Evolutionary conservation across 1,140 invertebrate genomes (phyloP).

Genomic region (Odontomachus brunneus): DNA sequence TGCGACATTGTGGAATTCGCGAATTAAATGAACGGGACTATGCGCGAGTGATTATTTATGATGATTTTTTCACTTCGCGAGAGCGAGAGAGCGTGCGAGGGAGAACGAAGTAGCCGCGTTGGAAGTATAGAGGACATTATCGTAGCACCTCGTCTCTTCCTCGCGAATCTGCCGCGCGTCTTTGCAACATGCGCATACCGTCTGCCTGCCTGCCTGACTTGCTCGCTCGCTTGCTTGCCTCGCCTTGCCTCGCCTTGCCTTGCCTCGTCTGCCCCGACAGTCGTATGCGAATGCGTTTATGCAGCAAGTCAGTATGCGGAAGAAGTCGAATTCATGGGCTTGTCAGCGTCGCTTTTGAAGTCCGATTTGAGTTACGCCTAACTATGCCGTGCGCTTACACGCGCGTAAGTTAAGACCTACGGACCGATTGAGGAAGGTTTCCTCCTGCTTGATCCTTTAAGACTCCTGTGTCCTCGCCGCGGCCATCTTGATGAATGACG

Average conservation of each 20-base stretch:
- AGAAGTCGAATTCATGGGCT: conserved; percentile 66
- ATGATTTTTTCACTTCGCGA: conserved; percentile 7
- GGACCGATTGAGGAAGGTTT: neutral
- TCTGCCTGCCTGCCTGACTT: neutral
- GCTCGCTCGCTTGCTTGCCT: too few species aligned
- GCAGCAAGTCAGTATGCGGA: conserved; percentile 54
- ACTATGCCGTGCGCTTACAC: conserved; percentile 12
- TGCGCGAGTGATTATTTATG: conserved; percentile 42
- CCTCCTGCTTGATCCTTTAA: conserved; percentile 11
- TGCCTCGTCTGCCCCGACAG: conserved; percentile 19
- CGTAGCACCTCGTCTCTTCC: conserved; percentile 43
- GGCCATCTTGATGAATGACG: too few species aligned
- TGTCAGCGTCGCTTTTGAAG: conserved; percentile 63
- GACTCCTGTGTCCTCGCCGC: too few species aligned
- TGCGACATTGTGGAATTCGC: conserved; percentile 33
- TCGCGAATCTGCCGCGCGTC: conserved; percentile 12
- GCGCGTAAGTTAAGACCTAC: neutral
- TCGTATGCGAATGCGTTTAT: conserved; percentile 34
- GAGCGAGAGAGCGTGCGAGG: neutral
- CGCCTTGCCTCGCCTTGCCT: too few species aligned
- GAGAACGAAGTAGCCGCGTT: neutral
- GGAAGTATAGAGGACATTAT: conserved; percentile 15
- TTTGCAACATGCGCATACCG: conserved; percentile 33
- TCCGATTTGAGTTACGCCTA: conserved; percentile 51
- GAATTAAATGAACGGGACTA: conserved; percentile 6